A percentile compares a stretch with the other conserved stretches of the same genome.
phyloP scores from a whole-genome alignment of 2,113 vertebrate genomes.

The Oncorhynchus clarkii region DNA sequence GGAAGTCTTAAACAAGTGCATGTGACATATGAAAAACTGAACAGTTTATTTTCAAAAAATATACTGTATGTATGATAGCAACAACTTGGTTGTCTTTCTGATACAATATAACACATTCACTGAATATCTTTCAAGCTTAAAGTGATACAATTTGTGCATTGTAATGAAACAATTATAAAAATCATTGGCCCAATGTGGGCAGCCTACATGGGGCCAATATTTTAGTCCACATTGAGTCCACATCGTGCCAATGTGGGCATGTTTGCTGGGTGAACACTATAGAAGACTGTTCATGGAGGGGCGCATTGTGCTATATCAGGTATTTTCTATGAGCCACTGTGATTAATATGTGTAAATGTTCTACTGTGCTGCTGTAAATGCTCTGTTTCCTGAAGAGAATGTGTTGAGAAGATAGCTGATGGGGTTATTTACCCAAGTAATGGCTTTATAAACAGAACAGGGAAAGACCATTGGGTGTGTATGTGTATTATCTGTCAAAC shows the following conservation, averaged over 20 bases:
- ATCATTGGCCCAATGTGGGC: no score
- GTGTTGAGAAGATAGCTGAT: neutral
- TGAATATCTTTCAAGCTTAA: neutral
- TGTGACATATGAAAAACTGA: no score
- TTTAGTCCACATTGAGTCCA: no score
- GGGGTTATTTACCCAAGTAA: neutral
- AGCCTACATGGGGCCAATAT: no score
- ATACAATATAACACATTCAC: no score
- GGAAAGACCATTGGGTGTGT: neutral
- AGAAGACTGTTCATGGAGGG: neutral
- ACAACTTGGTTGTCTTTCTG: no score
- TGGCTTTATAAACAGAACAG: neutral
- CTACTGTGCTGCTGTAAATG: conserved; percentile 4
- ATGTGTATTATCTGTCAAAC: neutral
- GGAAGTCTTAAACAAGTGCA: no score
- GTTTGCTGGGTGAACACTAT: neutral
- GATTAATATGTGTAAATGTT: neutral
- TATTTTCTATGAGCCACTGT: neutral
- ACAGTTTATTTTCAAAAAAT: no score
- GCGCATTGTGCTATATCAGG: neutral
- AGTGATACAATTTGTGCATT: no score
- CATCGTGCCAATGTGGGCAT: no score
- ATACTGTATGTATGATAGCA: no score
- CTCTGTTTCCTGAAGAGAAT: conserved; percentile 10
- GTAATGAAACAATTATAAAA: no score